Evolutionary conservation across 2,113 vertebrate species (phyloP), one percentile per base, ranked within the genome.

Genomic region (Corythornis cristatus): DNA sequence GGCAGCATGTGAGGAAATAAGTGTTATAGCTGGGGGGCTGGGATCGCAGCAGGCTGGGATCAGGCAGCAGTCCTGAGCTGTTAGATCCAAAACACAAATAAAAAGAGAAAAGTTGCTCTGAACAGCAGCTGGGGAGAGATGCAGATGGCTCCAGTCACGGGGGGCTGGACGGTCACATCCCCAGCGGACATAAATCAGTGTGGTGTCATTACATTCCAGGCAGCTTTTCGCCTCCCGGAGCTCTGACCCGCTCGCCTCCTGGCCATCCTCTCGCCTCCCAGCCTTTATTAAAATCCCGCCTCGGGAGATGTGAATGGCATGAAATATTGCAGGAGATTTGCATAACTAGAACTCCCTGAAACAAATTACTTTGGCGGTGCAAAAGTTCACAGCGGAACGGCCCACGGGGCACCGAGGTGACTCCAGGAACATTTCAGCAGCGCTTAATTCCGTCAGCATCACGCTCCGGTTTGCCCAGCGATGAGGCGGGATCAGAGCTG

Each of bases 11-110:
- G 0, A 11, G 73, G 65, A 73, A 56, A 56, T 18, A 5, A 74
- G 17, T 1, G 45, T 74, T 14, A 29, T 5, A 45, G 37, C 66
- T 67, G 6, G 35, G 79, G 43, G 82, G 45, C 31, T 58, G 74
- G 28, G 60, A 68, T 1, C 12, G 79, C 83, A n/a, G 72, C 53
- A 54, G 43, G 35, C 2, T 0, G 53, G n/a, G 57, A 67, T 20
- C 45, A 1, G 0, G 22, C 83, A 66, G 67, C 2, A 0, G 19
- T 66, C 40, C 66, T 8, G 54, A 53, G 65, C 3, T 0, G 6
- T 75, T 60, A 48, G 50, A 65, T 68, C 35, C 45, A 8, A 77
- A 86, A 51, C 29, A 58, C 51, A 7, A 60, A 77, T 54, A 1
- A 10, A 53, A 78, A 51, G 67, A 45, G 60, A 9, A 42, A 33